Percentiles rank a stretch among this genome's conserved stretches.
Conservation (phyloP, 2,797 vertebrate species). For the Eulemur coronatus region DNA sequence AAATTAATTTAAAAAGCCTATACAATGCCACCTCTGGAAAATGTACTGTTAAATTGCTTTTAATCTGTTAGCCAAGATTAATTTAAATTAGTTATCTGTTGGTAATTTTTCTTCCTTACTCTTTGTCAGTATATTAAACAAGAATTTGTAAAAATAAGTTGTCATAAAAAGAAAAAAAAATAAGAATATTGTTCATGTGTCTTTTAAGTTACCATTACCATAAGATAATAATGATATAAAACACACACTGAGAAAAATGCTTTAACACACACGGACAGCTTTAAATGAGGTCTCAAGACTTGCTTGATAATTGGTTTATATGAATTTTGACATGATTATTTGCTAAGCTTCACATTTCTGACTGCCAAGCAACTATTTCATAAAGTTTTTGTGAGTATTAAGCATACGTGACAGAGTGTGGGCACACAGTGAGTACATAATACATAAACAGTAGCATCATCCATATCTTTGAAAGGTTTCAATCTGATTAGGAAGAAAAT, state of each 20-base stretch:
- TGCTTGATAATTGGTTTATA: background rate
- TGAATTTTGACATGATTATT: background rate
- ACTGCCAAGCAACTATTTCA: background rate
- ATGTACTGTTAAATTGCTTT: background rate
- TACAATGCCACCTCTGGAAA: background rate
- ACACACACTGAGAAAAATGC: background rate
- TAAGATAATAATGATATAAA: slow-evolving; percentile 5
- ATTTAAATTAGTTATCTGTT: background rate
- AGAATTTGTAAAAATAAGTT: slow-evolving; percentile 5
- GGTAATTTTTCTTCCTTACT: background rate
- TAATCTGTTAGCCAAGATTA: background rate
- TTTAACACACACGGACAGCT: background rate
- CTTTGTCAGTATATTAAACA: background rate
- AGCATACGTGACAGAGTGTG: background rate
- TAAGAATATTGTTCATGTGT: background rate
- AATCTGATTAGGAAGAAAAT: background rate
- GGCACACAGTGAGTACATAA: background rate
- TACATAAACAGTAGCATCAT: background rate
- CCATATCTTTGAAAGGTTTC: background rate
- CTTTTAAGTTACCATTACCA: background rate
- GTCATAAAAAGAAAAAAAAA: background rate
- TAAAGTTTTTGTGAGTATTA: background rate
- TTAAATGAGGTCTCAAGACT: background rate
- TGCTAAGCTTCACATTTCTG: background rate
- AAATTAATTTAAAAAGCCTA: background rate